These are phyloP conservation scores for Amphilophus citrinellus DNA, from an alignment of 2,113 vertebrate genomes.

Conservation along the genomic window DNA sequence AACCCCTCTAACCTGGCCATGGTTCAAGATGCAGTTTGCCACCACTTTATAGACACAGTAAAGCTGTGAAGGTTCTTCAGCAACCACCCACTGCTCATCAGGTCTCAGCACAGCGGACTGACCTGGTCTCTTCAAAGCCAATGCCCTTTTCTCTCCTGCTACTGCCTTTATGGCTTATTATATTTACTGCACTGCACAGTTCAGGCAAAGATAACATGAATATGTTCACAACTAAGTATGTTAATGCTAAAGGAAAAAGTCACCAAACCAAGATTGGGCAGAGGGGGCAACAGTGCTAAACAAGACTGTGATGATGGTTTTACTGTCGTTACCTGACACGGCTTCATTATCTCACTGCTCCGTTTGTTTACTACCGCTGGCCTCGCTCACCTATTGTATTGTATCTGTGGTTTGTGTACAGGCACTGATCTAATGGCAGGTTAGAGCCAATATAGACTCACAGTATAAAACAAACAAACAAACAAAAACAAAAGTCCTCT, in stretches of 20 bases:
- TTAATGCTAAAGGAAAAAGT: constrained; percentile 37
- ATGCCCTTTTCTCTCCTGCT: background rate
- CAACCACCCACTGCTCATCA: constrained; percentile 3
- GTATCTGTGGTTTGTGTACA: background rate
- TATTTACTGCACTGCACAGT: background rate
- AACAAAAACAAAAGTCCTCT: background rate
- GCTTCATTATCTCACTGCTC: background rate
- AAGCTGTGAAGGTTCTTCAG: background rate
- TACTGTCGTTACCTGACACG: constrained; percentile 30
- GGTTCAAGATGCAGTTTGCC: constrained; percentile 20
- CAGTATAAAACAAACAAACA: background rate
- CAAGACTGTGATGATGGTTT: constrained; percentile 34
- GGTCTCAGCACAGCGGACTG: background rate
- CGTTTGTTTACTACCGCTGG: background rate
- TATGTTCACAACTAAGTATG: background rate
- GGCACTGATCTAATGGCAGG: background rate
- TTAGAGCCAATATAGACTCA: background rate
- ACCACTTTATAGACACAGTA: background rate
- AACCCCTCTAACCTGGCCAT: background rate
- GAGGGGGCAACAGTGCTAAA: constrained; percentile 14
- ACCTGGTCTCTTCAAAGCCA: background rate
- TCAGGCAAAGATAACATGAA: background rate
- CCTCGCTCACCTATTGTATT: background rate
- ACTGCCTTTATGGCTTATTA: background rate
- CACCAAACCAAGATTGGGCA: constrained; percentile 19